Conservation (phyloP, 2,113 vertebrate genomes). For the Struthidea cinerea region DNA sequence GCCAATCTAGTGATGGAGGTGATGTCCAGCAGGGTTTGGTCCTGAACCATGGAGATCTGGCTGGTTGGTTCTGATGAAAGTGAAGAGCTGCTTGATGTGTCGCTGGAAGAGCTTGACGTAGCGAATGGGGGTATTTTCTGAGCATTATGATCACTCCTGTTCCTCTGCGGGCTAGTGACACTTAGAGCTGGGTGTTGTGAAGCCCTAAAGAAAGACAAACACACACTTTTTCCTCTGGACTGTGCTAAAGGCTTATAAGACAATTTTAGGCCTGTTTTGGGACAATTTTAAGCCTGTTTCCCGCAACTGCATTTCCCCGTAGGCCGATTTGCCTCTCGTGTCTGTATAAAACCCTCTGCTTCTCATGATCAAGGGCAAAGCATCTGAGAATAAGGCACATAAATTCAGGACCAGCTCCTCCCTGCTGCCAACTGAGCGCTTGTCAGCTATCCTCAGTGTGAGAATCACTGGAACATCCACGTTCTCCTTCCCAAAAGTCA, state of each 20-base stretch:
- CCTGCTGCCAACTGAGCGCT: neutral
- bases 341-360: neutral
- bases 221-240: conserved; percentile 13
- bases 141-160: conserved; percentile 31
- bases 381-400: neutral
- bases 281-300: neutral
- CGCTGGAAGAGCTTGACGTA: conserved; percentile 43
- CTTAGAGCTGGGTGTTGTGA: conserved; percentile 68
- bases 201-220: conserved; percentile 62
- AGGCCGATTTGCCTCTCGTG: neutral
- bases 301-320: neutral
- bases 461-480: neutral
- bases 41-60: conserved; percentile 47
- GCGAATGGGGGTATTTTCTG: conserved; percentile 27
- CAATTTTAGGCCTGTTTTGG: neutral
- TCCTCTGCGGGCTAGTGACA: conserved; percentile 44
- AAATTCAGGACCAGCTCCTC: neutral
- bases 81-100: conserved; percentile 49
- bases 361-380: neutral
- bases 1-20: conserved; percentile 12
- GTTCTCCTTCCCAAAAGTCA: neutral
- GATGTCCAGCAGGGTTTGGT: conserved; percentile 47
- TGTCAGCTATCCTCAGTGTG: neutral
- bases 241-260: neutral
- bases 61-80: conserved; percentile 53